Percentiles rank a stretch among this genome's conserved stretches.
Conservation (phyloP, 2,113 vertebrate species). For the human region GRCh38 chr7:20150001-20150500, state of each 20-base stretch:
- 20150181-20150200: background rate
- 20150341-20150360: background rate
- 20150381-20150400: background rate
- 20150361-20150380: background rate
- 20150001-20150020: background rate
- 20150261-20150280: background rate
- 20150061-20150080: background rate
- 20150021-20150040: background rate
- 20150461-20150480: background rate
- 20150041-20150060: conserved; percentile 11
- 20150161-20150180: background rate
- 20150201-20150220: background rate
- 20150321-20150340: background rate
- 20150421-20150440: background rate
- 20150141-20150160: conserved; percentile 13
- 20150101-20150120: background rate
- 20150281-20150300: background rate
- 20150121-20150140: background rate
- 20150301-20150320: background rate
- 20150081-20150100: background rate
- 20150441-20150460: background rate
- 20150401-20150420: background rate
- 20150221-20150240: background rate
- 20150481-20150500: background rate
- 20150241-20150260: background rate